phyloP scores from a whole-genome alignment of 1,140 invertebrate genomes.

The Zaprionus camerounensis region DNA sequence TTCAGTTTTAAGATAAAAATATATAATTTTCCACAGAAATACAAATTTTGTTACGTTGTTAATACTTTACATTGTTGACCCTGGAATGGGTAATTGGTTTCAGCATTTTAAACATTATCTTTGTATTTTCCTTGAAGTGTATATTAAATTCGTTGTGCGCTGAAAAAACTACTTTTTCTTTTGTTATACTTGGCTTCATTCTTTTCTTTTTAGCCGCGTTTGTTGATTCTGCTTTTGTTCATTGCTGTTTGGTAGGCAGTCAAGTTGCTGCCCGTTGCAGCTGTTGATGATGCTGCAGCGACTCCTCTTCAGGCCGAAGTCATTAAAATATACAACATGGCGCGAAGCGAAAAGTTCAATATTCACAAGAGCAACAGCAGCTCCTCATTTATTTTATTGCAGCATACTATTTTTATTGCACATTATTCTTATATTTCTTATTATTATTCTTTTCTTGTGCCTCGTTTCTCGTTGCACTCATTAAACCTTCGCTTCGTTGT shows the following conservation, averaged over 20 bases:
- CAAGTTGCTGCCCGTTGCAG: conserved; percentile 8
- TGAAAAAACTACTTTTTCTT: conserved; percentile 11
- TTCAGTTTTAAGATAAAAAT: not conserved
- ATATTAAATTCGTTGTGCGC: conserved; percentile 5
- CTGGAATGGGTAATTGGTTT: conserved; percentile 1
- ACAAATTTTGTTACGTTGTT: not conserved
- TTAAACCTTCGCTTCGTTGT: not conserved
- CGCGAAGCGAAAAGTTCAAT: conserved; percentile 51
- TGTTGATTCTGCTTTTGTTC: conserved; percentile 57
- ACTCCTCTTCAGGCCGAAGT: conserved; percentile 22
- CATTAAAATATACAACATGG: conserved; percentile 66
- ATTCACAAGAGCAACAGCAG: conserved; percentile 18
- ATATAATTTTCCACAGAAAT: not conserved
- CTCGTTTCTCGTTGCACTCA: not conserved
- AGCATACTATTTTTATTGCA: conserved; percentile 17
- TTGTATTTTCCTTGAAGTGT: not conserved
- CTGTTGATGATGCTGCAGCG: not conserved
- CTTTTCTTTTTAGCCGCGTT: conserved; percentile 30
- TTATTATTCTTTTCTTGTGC: conserved; percentile 14
- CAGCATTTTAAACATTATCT: not conserved
- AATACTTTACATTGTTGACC: not conserved
- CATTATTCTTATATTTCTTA: conserved; percentile 18
- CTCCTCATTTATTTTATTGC: not conserved
- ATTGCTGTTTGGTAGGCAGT: conserved; percentile 37
- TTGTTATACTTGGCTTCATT: conserved; percentile 53